Evolutionary conservation across 2,888 invertebrate species (phyloP).

Genomic region (Spicauda simplicius): DNA sequence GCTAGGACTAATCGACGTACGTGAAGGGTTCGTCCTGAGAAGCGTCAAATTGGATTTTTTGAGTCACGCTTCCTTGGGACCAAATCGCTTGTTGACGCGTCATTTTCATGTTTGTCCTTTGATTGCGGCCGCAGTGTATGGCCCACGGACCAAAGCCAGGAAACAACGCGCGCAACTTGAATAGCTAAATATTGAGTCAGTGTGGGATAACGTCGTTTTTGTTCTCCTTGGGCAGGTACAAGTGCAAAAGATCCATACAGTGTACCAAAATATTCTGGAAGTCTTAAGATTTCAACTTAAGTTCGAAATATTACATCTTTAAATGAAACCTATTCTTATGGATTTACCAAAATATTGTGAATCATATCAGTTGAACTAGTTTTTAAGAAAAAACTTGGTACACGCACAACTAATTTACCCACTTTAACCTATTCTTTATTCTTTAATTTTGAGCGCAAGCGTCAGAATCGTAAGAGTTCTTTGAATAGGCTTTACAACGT

Average conservation of each 20-base stretch:
- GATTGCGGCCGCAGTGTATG: conserved; percentile 50
- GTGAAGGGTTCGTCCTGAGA: conserved; percentile 51
- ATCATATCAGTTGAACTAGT: no score
- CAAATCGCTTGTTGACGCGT: conserved; percentile 39
- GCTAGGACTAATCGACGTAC: conserved; percentile 51
- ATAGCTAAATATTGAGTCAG: conserved; percentile 61
- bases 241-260: not conserved
- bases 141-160: conserved; percentile 45
- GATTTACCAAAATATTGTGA: no score
- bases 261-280: no score
- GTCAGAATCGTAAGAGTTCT: not conserved
- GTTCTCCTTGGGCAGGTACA: not conserved
- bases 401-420: no score
- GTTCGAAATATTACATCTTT: no score
- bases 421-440: not conserved
- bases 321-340: no score
- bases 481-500: not conserved
- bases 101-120: conserved; percentile 51
- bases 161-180: conserved; percentile 58
- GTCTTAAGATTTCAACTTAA: no score
- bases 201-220: conserved; percentile 2
- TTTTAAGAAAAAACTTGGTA: no score
- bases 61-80: conserved; percentile 48
- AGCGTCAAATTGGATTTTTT: conserved; percentile 66
- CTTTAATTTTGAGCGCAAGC: not conserved